A percentile compares a stretch with the other conserved stretches of the same genome.
phyloP scores from a whole-genome alignment of 2,888 invertebrate species.

The Coremacera marginata region DNA sequence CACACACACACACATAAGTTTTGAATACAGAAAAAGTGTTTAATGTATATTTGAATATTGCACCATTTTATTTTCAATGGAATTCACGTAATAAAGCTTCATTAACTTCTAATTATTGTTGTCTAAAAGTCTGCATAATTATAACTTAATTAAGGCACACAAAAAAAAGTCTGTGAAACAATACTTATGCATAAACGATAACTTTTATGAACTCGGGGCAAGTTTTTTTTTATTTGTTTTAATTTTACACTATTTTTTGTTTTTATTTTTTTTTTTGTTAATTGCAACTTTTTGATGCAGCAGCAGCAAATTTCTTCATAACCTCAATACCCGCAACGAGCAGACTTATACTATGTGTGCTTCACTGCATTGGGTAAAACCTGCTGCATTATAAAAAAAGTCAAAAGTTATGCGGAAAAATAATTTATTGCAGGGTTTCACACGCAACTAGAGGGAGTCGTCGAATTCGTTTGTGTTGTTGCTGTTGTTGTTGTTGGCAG shows the following conservation, averaged over 20 bases:
- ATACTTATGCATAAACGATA: conserved; percentile 15
- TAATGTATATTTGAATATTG: not conserved
- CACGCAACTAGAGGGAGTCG: conserved; percentile 5
- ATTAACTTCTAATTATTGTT: not conserved
- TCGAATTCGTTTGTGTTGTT: not conserved
- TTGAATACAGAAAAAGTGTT: conserved; percentile 1
- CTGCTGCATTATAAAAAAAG: not conserved
- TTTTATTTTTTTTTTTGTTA: not conserved
- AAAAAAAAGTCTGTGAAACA: not conserved
- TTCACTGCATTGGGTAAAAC: not conserved
- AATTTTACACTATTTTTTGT: not conserved
- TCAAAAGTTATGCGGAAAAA: conserved; percentile 23
- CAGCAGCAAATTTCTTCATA: not conserved
- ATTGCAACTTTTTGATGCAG: conserved; percentile 11
- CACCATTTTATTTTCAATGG: not conserved
- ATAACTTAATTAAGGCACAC: not conserved
- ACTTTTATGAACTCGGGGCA: conserved; percentile 10
- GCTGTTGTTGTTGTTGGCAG: not conserved
- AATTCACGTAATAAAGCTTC: not conserved
- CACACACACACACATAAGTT: conserved; percentile 24
- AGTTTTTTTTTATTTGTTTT: not conserved
- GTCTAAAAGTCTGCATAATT: not conserved
- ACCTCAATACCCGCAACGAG: not conserved
- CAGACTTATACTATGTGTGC: not conserved
- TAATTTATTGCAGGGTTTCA: conserved; percentile 25